Evolutionary conservation across 1,140 invertebrate species (phyloP), one percentile per base, ranked within the genome.

Genomic region (Eciton burchellii): DNA sequence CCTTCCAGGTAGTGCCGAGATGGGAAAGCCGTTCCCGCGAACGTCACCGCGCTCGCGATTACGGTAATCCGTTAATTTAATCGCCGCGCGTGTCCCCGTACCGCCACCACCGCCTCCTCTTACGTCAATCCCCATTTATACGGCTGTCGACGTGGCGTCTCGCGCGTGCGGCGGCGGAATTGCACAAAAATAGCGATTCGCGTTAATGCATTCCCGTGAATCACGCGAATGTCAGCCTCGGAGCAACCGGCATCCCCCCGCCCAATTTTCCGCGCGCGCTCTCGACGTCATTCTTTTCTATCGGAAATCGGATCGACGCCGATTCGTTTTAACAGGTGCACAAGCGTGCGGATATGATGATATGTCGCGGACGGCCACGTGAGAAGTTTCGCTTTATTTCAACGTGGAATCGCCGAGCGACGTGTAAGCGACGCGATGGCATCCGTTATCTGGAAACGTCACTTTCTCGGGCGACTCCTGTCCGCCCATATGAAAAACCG

Each of bases 1-100:
- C 43, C 24, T 88, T 88, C 83, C 79, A 88, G 83, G 79, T 88
- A 88, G 83, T 63, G 41, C 70, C 41, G 66, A 79, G 84, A 60
- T 70, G 83, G 68, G 74, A 70, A 76, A 62, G 66, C 16, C 24
- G 47, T 41, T 24, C n/a, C 16, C 43, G 47, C 41, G 21, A 68
- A 45, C 19, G 59, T 72, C 60, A 60, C 71, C 24, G 21, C 52
- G 21, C 52, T 26, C 63, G 62, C 45, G 56, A 86, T 87, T 71
- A 47, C 63, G 70, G 72, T 62, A 47, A 83, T 52, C 81, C 54
- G 54, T 87, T 86, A 86, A 83, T 66, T 72, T 21, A 24, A 26
- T 56, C 52, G 57, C n/a, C 24, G 54, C 60, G 35, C 43, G 62
- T 3, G 12, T 49, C 66, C 65, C 29, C 49, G 77, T 65, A 29